Conservation (phyloP, 2,113 vertebrate genomes). For the Zosterops hypoxanthus region DNA sequence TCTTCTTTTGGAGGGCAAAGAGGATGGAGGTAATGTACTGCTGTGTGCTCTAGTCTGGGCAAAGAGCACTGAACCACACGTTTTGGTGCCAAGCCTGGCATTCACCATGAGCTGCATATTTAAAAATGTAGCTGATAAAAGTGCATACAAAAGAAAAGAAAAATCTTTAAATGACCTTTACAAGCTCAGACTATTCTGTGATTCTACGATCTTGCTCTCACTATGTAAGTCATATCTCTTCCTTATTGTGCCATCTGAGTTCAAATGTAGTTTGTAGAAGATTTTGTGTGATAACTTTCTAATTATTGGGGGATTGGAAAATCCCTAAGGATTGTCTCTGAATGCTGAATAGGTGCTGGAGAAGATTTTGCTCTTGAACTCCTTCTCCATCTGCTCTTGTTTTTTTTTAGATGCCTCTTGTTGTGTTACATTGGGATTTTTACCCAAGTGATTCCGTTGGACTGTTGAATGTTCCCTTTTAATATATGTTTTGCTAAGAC, state of each 20-base stretch:
- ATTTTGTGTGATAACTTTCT: not conserved
- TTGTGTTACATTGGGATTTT: not conserved
- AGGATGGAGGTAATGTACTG: not conserved
- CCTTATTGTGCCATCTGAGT: not conserved
- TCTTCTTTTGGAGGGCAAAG: not conserved
- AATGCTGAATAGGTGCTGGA: not conserved
- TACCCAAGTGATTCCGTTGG: not conserved
- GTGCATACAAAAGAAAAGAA: not conserved
- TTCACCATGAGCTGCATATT: not conserved
- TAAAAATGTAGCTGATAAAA: not conserved
- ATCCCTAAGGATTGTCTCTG: not conserved
- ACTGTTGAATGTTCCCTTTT: not conserved
- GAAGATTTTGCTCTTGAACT: not conserved
- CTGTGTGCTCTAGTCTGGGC: not conserved
- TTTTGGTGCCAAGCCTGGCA: not conserved
- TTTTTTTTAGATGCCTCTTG: not conserved
- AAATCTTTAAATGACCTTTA: not conserved
- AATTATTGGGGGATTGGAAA: not conserved
- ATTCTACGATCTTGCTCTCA: rapidly evolving
- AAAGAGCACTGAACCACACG: not conserved
- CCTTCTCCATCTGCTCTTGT: not conserved
- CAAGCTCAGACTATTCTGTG: not conserved
- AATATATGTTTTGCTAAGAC: not conserved
- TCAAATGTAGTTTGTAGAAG: not conserved
- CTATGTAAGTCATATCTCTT: not conserved